phyloP scores from a whole-genome alignment of 2,113 vertebrate species.

The Piaya cayana region DNA sequence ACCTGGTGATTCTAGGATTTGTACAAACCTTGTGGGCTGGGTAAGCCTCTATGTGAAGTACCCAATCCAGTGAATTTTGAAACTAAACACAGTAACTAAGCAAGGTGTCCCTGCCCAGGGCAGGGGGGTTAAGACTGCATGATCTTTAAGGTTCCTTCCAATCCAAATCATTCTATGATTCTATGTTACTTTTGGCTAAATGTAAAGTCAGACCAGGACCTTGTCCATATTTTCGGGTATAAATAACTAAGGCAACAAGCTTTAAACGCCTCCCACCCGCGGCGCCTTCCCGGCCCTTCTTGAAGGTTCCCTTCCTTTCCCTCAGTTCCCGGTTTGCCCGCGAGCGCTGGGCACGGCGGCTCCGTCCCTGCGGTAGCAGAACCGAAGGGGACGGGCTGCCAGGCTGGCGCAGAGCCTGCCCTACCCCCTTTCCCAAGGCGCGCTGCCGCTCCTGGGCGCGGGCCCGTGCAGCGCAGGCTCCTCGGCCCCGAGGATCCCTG shows the following conservation, averaged over 20 bases:
- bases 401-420: no score
- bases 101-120: no score
- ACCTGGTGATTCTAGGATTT: no score
- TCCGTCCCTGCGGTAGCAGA: no score
- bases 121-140: no score
- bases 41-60: no score
- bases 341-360: not conserved
- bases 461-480: rapidly evolving
- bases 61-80: no score
- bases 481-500: not conserved
- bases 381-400: not conserved
- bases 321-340: not conserved
- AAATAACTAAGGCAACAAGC: not conserved
- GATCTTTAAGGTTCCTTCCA: no score
- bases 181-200: not conserved
- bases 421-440: not conserved
- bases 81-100: no score
- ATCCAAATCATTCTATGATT: no score
- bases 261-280: no score
- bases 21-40: no score
- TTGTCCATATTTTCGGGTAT: not conserved
- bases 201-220: not conserved
- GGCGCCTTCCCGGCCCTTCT: not conserved
- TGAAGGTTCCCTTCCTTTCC: not conserved
- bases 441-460: rapidly evolving